These are phyloP conservation scores for Diachrysia chrysitis DNA, from an alignment of 2,888 invertebrate genomes.

Conservation along the genomic window DNA sequence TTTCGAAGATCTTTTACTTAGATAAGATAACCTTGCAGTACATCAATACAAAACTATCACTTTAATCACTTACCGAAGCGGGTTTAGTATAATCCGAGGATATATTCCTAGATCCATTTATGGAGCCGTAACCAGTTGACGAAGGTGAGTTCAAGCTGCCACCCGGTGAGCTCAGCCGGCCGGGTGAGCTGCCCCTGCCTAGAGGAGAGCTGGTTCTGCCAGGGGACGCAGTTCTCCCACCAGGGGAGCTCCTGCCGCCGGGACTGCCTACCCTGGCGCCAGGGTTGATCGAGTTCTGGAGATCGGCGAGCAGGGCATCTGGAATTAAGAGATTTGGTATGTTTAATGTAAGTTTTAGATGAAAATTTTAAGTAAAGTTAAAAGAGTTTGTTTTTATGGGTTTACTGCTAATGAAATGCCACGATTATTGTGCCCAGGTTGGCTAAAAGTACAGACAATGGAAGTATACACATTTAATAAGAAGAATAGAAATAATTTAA, in stretches of 20 bases:
- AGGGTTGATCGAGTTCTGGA: slow-evolving; percentile 96
- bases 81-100: slow-evolving; percentile 87
- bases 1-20: not conserved
- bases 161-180: slow-evolving; percentile 83
- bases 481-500: too few species aligned
- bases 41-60: slow-evolving; percentile 55
- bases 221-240: slow-evolving; percentile 78
- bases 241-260: slow-evolving; percentile 82
- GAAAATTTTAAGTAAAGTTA: too few species aligned
- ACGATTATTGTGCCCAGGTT: too few species aligned
- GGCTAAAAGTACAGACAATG: too few species aligned
- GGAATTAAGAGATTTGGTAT: slow-evolving; percentile 75
- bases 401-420: too few species aligned
- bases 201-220: slow-evolving; percentile 75
- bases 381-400: too few species aligned
- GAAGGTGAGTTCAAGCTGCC: slow-evolving; percentile 86
- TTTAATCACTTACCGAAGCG: slow-evolving; percentile 90
- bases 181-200: slow-evolving; percentile 88
- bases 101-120: slow-evolving; percentile 91
- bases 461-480: too few species aligned
- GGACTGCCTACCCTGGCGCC: slow-evolving; percentile 89
- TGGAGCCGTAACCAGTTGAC: slow-evolving; percentile 93
- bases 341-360: slow-evolving; percentile 14
- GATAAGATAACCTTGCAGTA: not conserved
- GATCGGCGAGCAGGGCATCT: slow-evolving; percentile 98